phyloP scores from a whole-genome alignment of 2,888 invertebrate genomes.

The Dryadula phaetusa region DNA sequence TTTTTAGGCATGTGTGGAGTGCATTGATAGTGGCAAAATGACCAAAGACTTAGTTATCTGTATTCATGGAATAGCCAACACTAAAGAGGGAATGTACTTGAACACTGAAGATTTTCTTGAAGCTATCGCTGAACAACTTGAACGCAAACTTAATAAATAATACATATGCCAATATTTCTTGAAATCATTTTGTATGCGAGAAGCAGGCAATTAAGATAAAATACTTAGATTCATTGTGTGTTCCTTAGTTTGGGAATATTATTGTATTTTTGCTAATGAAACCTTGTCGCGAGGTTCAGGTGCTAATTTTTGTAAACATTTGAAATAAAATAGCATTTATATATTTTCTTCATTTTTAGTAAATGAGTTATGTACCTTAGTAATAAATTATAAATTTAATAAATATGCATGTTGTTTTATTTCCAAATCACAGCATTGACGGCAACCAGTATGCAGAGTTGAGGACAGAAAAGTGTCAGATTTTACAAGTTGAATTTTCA shows the following conservation, averaged over 20 bases:
- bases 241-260: slow-evolving; percentile 6
- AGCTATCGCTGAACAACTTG: slow-evolving; percentile 90
- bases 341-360: background rate
- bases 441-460: background rate
- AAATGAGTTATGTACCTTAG: background rate
- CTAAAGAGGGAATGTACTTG: slow-evolving; percentile 92
- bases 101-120: slow-evolving; percentile 94
- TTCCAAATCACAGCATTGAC: background rate
- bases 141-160: slow-evolving; percentile 67
- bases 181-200: slow-evolving; percentile 45
- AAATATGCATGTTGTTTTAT: background rate
- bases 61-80: slow-evolving; percentile 92
- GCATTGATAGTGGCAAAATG: slow-evolving; percentile 92
- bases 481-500: too few relatives aligned
- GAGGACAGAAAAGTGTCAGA: too few relatives aligned
- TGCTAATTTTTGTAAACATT: slow-evolving; percentile 10
- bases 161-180: too few relatives aligned
- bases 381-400: slow-evolving; percentile 9
- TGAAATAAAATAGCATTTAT: background rate
- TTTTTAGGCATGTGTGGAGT: slow-evolving; percentile 89
- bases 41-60: slow-evolving; percentile 95
- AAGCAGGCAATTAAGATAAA: slow-evolving; percentile 23
- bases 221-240: background rate
- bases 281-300: background rate
- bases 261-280: background rate